phyloP scores from a whole-genome alignment of 2,888 invertebrate species.

The Spodoptera littoralis region DNA sequence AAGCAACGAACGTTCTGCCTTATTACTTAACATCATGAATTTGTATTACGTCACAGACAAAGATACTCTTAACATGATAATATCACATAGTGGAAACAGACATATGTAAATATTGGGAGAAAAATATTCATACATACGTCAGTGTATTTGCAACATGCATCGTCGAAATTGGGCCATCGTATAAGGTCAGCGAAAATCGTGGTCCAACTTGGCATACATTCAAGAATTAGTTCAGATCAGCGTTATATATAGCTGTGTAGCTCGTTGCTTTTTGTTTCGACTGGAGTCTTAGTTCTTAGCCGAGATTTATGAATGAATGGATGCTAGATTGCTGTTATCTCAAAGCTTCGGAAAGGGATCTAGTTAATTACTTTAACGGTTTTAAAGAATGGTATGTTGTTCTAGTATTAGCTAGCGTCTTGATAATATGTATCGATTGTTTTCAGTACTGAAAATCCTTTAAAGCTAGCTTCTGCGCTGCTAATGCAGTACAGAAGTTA shows the following conservation, averaged over 20 bases:
- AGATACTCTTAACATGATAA: background rate
- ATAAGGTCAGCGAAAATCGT: conserved; percentile 66
- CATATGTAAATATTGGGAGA: conserved; percentile 16
- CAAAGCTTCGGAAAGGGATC: conserved; percentile 20
- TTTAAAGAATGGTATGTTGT: too few relatives aligned
- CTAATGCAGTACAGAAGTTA: too few relatives aligned
- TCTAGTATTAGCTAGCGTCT: too few relatives aligned
- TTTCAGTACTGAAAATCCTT: too few relatives aligned
- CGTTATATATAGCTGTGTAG: conserved; percentile 45
- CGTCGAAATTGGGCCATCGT: conserved; percentile 57
- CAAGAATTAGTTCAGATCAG: conserved; percentile 68
- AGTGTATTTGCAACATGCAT: conserved; percentile 56
- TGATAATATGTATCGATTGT: too few relatives aligned
- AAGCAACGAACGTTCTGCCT: background rate
- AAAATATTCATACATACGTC: conserved; percentile 36
- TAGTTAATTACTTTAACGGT: conserved; percentile 18
- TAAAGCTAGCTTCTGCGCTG: too few relatives aligned
- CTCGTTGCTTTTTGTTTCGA: conserved; percentile 52
- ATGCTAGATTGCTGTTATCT: conserved; percentile 28
- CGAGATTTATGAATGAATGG: conserved; percentile 47
- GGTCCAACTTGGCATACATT: conserved; percentile 67
- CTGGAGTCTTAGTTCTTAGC: conserved; percentile 41
- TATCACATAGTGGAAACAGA: background rate
- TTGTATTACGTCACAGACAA: background rate
- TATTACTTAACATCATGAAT: background rate